Evolutionary conservation across 2,797 vertebrate species (phyloP), one percentile per base, ranked within the genome.

Genomic region (Paguma larvata): DNA sequence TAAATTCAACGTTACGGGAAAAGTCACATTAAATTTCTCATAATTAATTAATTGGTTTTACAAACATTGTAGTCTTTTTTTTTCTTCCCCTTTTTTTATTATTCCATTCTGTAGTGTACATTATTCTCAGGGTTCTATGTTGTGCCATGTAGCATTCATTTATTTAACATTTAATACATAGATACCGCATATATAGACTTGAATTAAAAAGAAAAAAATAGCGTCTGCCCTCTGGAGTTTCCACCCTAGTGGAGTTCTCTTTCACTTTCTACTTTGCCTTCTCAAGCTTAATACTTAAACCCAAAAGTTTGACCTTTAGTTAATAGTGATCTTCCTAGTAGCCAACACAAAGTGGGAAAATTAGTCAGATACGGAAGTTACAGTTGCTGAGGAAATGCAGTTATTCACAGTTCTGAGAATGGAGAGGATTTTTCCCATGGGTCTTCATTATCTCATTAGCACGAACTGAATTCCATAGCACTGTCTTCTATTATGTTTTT

Each of bases 191-290:
- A 51, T 48, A 79, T 2, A 93, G 62, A 30, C 23, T 19, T 12
- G 7, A 51, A 68, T 84, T 75, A 53, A n/a, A 53, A 38, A 94
- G 67, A 51, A 62, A 56, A 56, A 88, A 18, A 62, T 53, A 19
- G 11, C 67, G 51, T 27, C 27, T 91, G 6, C 41, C 34, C 38
- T 27, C 46, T 75, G 56, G 65, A 80, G n/a, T 95, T 91, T 91
- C 44, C 12, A 80, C 16, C 14, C 19, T 34, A 70, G 27, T 9
- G 6, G 27, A 59, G 63, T 18, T 83, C n/a, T 95, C 63, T 91
- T 94, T 72, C 27, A 86, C 27, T 86, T 86, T 94, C 46, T 75
- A 62, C 56, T 95, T 84, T 93, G 44, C 30, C 4, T 93, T 91
- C 44, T 85, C 80, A 88, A 85, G 13, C 19, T 91, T 73, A 91